Base-by-base conservation (phyloP, 2,113 vertebrate genomes). In the Stictonetta naevosa region DNA sequence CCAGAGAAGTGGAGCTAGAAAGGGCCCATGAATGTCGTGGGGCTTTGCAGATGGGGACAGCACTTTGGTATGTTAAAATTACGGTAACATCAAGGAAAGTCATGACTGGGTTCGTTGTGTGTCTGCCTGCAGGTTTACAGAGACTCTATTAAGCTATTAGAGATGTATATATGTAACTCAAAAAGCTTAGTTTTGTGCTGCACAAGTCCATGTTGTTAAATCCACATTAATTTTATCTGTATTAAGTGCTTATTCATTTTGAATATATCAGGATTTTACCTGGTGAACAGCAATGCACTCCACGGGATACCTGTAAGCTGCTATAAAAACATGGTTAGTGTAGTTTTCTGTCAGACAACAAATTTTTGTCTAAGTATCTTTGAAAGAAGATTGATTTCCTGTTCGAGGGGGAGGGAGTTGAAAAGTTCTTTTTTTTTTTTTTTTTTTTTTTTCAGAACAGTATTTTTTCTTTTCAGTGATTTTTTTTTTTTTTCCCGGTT, bases 31-130 rank as follows among this genome's bases (percentile, higher is more conserved):
- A 22, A 0, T 53, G 10, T 72, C 82, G 58, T 86, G 50, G 33
- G 90, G 69, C 80, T 81, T 38, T 88, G 64, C 64, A 78, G 38
- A 71, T 56, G 34, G 14, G 13, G 21, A 58, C 26, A 76, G 23
- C 8, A 8, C 72, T 96, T 62, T 89, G 83, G 34, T 21, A 4
- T 68, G 38, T 90, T 92, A 78, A 75, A 75, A 78, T 86, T 44
- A 31, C 28, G 8, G 26, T 86, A n/a, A 40, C 1, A 0, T 83
- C 26, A 25, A 44, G 81, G n/a, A 38, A 74, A 59, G 38, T 48
- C 4, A 2, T 58, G 29, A 83, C 38, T 76, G 55, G 18, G 15
- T 88, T 79, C 23, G 55, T 29, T 25, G 11, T 52, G 22, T 59
- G 15, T 71, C 46, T 81, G 36, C 63, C 40, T 71, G 20, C 22